Evolutionary conservation across 2,888 invertebrate genomes (phyloP), one percentile per base, ranked within the genome.

Genomic region (Xiphydria camelus): DNA sequence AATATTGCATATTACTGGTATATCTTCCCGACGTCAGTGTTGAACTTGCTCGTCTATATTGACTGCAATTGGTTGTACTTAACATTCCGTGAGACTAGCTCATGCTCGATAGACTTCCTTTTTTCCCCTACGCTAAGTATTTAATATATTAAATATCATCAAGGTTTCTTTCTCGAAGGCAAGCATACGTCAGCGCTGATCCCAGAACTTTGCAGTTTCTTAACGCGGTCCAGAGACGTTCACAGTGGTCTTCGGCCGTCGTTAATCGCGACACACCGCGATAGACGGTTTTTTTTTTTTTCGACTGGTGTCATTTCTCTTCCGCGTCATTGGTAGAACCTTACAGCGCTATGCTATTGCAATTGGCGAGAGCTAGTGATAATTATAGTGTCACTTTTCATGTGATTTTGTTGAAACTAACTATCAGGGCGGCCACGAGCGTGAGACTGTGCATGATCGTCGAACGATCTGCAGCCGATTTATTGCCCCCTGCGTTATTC

Each of bases 51-150:
- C 12, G n/a, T 34, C 44, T 40, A 40, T 56, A 54, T 59, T 41
- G 49, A 54, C 57, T 62, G 59, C 55, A 41, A 57, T 64, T 57
- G 55, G 65, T 71, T 72, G 70, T 72, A 70, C 68, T 71, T 62
- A 55, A 68, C 60, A 64, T 63, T 59, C 61, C 56, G 41, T 60
- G 66, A 68, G 67, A 62, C 66, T 66, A 64, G 66, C 67, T 68
- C 64, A 59, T 64, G 44, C 52, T 51, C 44, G 42, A 49, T 55
- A 59, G 46, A 45, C 45, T 45, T 45, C 48, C 39, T 45, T 40
- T 46, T 46, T 41, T 51, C n/a, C n/a, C n/a, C n/a, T 38, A 33
- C 41, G 38, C 48, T 52, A 55, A 52, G 51, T 57, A 51, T 57
- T 52, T 43, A 50, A 18, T 59, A 53, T 62, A 51, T 51, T 52